Base-by-base conservation (phyloP, 2,797 vertebrate genomes). In the Clangula hyemalis region DNA sequence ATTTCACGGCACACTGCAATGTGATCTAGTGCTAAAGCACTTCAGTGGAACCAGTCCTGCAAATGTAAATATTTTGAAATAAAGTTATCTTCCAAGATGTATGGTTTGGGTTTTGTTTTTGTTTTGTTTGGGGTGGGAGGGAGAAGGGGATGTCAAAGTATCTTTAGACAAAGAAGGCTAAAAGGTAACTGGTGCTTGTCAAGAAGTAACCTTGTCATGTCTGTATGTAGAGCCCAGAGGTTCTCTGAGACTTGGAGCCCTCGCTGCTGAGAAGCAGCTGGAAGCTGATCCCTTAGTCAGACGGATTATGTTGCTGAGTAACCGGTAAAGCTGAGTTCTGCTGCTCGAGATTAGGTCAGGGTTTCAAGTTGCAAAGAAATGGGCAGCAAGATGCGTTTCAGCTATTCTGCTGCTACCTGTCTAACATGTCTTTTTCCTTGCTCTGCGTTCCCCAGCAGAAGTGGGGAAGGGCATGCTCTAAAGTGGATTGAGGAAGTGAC, bases 281-380 rank as follows among this genome's bases (percentile, higher is more conserved):
- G 81, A 94, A 92, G 79, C 85, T 72, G 93, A 95, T 90, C 65
- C 32, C 20, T n/a, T 62, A 87, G 68, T 90, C 86, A 92, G 84
- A 94, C 53, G 91, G 88, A 82, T 93, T 90, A 81, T 82, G 96
- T 95, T 96, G 94, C 94, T 49, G 64, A 92, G 94, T 95, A 95
- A 95, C 92, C 6, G 3, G 71, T 60, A 87, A 91, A 87, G 71
- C 92, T 39, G 30, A 49, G 74, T 43, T 95, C 51, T 64, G 47
- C 71, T 76, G 80, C 71, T 79, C 5, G 1, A 76, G 77, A 90
- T 90, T 49, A 93, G 64, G n/a, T 74, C 0, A 0, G 38, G 24
- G 77, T 79, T 96, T 97, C 71, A 60, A 43, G 30, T 88, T 81
- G 49, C 75, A 72, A 91, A 90, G 66, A 75, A 87, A 32, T 3